phyloP scores from a whole-genome alignment of 1,140 invertebrate genomes.

The Hyles euphorbiae region DNA sequence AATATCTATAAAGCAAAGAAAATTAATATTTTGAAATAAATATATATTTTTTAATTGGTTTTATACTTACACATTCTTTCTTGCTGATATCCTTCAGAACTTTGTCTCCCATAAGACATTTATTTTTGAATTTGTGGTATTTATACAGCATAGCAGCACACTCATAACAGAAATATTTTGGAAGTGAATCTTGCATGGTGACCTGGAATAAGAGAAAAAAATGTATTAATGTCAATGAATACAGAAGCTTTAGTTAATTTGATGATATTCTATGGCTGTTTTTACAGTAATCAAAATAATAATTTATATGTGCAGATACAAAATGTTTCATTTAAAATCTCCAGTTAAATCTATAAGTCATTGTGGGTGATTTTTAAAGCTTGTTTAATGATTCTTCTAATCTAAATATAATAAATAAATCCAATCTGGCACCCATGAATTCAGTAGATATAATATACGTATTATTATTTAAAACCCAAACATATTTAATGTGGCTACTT shows the following conservation, averaged over 20 bases:
- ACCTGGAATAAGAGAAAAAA: constrained; percentile 32
- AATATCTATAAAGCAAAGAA: background rate
- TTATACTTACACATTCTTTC: constrained; percentile 40
- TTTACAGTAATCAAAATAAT: background rate
- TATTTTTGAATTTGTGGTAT: constrained; percentile 60
- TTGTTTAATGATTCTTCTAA: too few relatives aligned
- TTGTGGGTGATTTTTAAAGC: too few relatives aligned
- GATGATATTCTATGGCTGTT: background rate
- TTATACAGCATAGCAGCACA: constrained; percentile 54
- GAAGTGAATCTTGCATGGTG: constrained; percentile 33
- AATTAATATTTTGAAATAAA: background rate
- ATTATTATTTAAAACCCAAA: background rate
- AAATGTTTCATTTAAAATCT: too few relatives aligned
- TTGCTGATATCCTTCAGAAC: constrained; percentile 36
- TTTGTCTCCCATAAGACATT: constrained; percentile 42
- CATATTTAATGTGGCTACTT: constrained; percentile 21
- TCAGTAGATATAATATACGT: too few relatives aligned
- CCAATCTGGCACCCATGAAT: too few relatives aligned
- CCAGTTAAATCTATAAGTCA: too few relatives aligned
- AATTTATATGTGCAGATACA: too few relatives aligned
- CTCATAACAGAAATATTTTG: constrained; percentile 54
- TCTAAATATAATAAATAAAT: too few relatives aligned
- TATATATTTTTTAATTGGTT: background rate
- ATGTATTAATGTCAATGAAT: background rate
- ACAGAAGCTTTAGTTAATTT: background rate